These are phyloP conservation scores for Passerina amoena DNA, from an alignment of 2,113 vertebrate genomes.

Conservation along the genomic window DNA sequence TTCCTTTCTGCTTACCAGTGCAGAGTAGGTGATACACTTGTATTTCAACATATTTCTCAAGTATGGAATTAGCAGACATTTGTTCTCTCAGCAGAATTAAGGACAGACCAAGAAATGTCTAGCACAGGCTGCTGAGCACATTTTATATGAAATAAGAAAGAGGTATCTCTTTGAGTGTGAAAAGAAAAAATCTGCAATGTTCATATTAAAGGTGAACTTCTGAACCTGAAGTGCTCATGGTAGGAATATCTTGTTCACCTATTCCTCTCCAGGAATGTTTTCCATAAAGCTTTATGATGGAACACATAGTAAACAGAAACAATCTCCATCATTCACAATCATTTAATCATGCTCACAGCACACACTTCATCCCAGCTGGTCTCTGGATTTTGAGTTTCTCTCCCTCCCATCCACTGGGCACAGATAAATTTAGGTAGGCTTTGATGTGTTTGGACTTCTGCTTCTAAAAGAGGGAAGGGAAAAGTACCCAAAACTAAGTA, in stretches of 20 bases:
- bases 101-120: neutral
- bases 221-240: slow-evolving; percentile 22
- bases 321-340: neutral
- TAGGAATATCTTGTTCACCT: slow-evolving; percentile 15
- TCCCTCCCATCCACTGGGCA: neutral
- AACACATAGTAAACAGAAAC: slow-evolving; percentile 59
- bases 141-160: neutral
- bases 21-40: neutral
- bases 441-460: neutral
- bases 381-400: neutral
- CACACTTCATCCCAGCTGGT: neutral
- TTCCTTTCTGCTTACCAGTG: neutral
- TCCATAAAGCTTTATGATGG: slow-evolving; percentile 56
- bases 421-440: neutral
- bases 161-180: neutral
- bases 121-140: neutral
- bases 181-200: neutral
- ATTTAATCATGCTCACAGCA: neutral
- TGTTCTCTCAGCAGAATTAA: neutral
- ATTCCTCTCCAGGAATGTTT: slow-evolving; percentile 39
- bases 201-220: slow-evolving; percentile 49
- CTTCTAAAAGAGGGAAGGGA: neutral
- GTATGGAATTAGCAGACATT: neutral
- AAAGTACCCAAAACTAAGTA: neutral
- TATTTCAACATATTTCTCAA: neutral